Evolutionary conservation across 2,797 vertebrate species (phyloP), one percentile per base, ranked within the genome.

Genomic region (Taeniopygia guttata): DNA sequence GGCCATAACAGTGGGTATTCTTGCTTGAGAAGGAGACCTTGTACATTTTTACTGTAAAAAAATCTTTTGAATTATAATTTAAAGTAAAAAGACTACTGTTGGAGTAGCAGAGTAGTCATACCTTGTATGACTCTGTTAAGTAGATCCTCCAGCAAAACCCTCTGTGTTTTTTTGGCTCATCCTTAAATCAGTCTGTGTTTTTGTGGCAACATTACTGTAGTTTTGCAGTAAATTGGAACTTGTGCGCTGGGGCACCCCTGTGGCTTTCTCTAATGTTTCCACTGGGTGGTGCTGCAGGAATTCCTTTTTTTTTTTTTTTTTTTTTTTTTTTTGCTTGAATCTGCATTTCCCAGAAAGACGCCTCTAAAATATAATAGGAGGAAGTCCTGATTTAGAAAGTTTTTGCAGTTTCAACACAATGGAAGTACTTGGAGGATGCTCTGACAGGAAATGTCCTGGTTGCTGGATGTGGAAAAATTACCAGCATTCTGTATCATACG

Each of bases 371-470:
- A 99, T 98, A 99, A 99, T 99, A 98, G 99, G 97, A 99, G 99
- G 99, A 99, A 99, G 99, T 99, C 98, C 98, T 98, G 98, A 98
- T 99, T 98, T 98, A 99, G 98, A 99, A 98, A 97, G 98, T 97
- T 99, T 99, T 98, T 98, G 98, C 97, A 98, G 98, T 98, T 98
- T 97, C 98, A 97, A 98, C 97, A 98, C 98, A 98, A 98, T 98
- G 96, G 97, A 96, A 97, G 97, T 97, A 96, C 91, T 96, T 83
- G 76, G 98, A 98, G 98, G 98, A 98, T 98, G 98, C 97, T 97
- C 97, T 96, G 97, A 94, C 96, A 97, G 98, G 98, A 98, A 99
- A 98, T 95, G 94, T 96, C 98, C 97, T 93, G 93, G 97, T 98
- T 97, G 91, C 97, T 97, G 97, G 97, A 97, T 97, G 96, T 97